These are phyloP conservation scores for Canis aureus DNA, from an alignment of 2,113 vertebrate species.

Conservation along the genomic window DNA sequence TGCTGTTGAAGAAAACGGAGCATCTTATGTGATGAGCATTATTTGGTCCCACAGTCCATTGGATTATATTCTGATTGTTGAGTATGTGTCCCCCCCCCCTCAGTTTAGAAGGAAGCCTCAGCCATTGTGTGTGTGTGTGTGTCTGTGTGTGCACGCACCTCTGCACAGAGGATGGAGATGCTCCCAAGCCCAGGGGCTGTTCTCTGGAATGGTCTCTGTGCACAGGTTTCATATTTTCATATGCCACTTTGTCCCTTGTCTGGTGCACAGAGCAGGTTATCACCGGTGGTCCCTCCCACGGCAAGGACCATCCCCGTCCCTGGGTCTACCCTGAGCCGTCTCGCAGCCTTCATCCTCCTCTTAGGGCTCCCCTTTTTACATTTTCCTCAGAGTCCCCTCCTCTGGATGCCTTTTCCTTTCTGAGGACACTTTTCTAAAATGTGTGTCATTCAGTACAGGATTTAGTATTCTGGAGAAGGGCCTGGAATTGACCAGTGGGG, in stretches of 20 bases:
- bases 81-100: too few relatives aligned
- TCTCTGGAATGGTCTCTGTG: background rate
- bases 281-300: accelerated
- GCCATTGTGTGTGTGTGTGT: accelerated
- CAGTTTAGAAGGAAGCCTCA: background rate
- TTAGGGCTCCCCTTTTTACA: accelerated
- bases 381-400: too few relatives aligned
- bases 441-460: background rate
- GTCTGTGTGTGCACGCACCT: accelerated
- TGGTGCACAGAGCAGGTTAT: accelerated
- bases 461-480: background rate
- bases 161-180: background rate
- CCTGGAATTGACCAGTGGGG: too few relatives aligned
- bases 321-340: background rate
- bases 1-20: background rate
- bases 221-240: accelerated
- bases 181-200: background rate
- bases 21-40: accelerated
- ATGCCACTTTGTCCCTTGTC: accelerated
- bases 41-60: background rate
- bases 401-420: background rate
- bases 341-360: accelerated
- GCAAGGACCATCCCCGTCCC: accelerated
- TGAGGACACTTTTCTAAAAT: background rate
- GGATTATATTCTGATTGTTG: accelerated